These are phyloP conservation scores for Pogonus chalceus DNA, from an alignment of 1,140 invertebrate species.

Conservation along the genomic window DNA sequence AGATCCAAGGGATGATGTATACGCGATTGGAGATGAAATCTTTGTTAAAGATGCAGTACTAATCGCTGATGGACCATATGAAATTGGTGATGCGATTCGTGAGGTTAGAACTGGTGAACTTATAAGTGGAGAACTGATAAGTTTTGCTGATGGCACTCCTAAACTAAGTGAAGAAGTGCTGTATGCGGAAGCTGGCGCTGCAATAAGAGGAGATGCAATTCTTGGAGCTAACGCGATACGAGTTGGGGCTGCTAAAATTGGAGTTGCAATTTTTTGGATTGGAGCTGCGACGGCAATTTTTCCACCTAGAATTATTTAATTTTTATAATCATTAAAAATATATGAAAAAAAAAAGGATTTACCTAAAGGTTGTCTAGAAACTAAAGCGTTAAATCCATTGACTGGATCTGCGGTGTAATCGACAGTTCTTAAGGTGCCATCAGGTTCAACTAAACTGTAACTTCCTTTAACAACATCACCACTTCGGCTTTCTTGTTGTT, in stretches of 20 bases:
- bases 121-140: background rate
- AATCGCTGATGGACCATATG: background rate
- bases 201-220: background rate
- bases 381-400: slow-evolving; percentile 38
- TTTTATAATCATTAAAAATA: background rate
- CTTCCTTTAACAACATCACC: slow-evolving; percentile 36
- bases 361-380: slow-evolving; percentile 28
- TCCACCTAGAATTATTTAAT: background rate
- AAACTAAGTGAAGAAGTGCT: background rate
- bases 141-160: no score
- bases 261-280: background rate
- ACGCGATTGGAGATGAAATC: background rate
- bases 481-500: slow-evolving; percentile 32
- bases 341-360: background rate
- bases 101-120: background rate
- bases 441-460: slow-evolving; percentile 35
- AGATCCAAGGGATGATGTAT: no score
- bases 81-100: background rate
- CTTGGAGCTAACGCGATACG: background rate
- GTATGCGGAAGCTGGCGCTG: slow-evolving; percentile 2
- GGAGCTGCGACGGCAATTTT: background rate
- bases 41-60: background rate
- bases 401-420: slow-evolving; percentile 34
- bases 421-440: slow-evolving; percentile 35
- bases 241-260: slow-evolving; percentile 9